Evolutionary conservation across 2,797 vertebrate species (phyloP).

Genomic region (Channallabes apus): DNA sequence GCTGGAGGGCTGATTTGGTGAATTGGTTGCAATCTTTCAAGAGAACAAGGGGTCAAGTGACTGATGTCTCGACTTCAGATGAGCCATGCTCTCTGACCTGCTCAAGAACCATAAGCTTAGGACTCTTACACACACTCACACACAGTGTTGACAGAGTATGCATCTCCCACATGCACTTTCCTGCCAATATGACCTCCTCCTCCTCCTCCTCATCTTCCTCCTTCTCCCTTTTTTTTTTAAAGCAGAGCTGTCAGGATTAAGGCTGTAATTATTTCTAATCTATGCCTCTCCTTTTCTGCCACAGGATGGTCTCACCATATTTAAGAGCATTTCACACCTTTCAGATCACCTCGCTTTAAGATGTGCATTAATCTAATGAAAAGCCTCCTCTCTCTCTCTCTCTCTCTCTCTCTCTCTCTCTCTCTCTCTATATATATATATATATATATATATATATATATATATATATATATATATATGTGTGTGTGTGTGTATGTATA

Average conservation of each 20-base stretch:
- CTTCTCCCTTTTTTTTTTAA: conserved; percentile 15
- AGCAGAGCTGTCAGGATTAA: conserved; percentile 61
- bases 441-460: too few relatives aligned
- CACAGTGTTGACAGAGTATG: neutral
- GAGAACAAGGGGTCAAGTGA: conserved; percentile 53
- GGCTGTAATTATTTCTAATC: conserved; percentile 65
- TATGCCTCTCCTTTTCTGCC: conserved; percentile 55
- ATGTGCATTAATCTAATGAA: conserved; percentile 49
- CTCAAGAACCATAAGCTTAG: conserved; percentile 41
- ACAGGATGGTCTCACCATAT: conserved; percentile 57
- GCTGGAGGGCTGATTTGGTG: conserved; percentile 43
- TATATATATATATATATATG: too few relatives aligned
- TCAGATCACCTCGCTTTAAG: conserved; percentile 57
- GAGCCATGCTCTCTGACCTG: conserved; percentile 47
- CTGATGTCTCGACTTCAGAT: conserved; percentile 47
- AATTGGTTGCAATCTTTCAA: conserved; percentile 49
- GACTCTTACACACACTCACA: neutral
- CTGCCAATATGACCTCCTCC: conserved; percentile 4
- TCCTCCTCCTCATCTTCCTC: neutral
- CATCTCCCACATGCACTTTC: conserved; percentile 55
- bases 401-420: too few relatives aligned
- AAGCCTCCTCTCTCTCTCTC: neutral
- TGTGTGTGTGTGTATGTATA: too few relatives aligned
- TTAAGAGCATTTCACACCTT: conserved; percentile 63
- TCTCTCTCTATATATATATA: too few relatives aligned